Base-by-base conservation (phyloP, 2,888 invertebrate genomes). In the Diplolepis rosae region DNA sequence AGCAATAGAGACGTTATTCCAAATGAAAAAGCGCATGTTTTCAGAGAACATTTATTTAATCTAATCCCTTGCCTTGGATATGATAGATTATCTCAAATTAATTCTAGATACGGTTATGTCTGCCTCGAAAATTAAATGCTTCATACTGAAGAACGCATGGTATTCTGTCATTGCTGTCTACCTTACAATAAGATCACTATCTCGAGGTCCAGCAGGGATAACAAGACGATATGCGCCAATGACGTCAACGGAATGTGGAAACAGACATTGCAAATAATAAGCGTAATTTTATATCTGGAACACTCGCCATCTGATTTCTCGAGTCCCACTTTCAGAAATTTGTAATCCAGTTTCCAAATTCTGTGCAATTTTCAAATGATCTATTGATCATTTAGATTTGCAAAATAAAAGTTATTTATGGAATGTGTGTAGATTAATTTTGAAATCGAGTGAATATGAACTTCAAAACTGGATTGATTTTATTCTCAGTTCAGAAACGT, bases 161-260 rank as follows among this genome's bases (percentile, higher is more conserved):
- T 24, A 61, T 56, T 56, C 56, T 22, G 35, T 56, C 56, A 56
- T 30, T 56, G 56, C 35, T 39, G 61, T 56, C 61, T 61, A 4
- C 35, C 35, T 39, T 39, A 61, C 24, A 61, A 61, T 61, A 61
- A 61, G 61, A 61, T 61, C 24, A 61, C 39, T 39, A 61, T 61
- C 61, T 61, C n/a, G 35, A 39, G 39, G 24, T 61, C 61, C 61
- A 56, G 56, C 35, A 11, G 18, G 35, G 61, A 61, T 61, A 61
- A 61, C 39, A 24, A 61, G 61, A 24, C 61, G 35, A 61, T 61
- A 61, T 27, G 13, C 74, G 48, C 69, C 67, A 56, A 72, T 81
- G 77, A 81, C 75, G 80, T 80, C 80, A 79, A 78, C 65, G 76
- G 78, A 78, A 77, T 81, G 81, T 79, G 74, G 79, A 80, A 79